phyloP scores from a whole-genome alignment of 2,113 vertebrate species.

The Chionodraco myersi region DNA sequence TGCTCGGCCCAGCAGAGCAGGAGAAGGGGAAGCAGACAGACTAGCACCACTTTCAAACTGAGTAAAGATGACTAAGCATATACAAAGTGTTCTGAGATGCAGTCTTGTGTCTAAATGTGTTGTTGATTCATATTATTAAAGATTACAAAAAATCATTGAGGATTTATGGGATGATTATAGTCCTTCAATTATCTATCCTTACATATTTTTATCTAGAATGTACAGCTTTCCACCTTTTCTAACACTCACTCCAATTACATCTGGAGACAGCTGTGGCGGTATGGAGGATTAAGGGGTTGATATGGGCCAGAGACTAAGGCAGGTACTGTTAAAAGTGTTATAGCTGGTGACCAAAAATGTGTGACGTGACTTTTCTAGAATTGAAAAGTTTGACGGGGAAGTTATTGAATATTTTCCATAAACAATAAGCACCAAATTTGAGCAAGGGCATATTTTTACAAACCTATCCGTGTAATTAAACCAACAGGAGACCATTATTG shows the following conservation, averaged over 20 bases:
- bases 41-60: not conserved
- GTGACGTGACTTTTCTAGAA: too few relatives aligned
- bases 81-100: not conserved
- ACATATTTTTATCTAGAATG: not conserved
- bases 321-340: not conserved
- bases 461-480: too few relatives aligned
- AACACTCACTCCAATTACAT: not conserved
- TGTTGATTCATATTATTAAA: not conserved
- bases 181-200: not conserved
- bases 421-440: too few relatives aligned
- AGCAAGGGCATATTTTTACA: too few relatives aligned
- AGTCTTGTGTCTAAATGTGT: not conserved
- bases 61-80: slow-evolving; percentile 11
- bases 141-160: not conserved
- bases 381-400: too few relatives aligned
- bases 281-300: not conserved
- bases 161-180: not conserved
- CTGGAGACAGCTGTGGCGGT: not conserved
- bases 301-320: not conserved
- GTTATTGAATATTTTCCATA: too few relatives aligned
- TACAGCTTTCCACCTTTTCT: not conserved
- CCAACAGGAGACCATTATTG: too few relatives aligned
- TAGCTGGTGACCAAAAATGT: not conserved
- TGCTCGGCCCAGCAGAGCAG: slow-evolving; percentile 10
- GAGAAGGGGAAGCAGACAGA: slow-evolving; percentile 3